A percentile compares a stretch with the other conserved stretches of the same genome.
These are phyloP conservation scores for Festucalex cinctus DNA, from an alignment of 2,113 vertebrate genomes.

Conservation along the genomic window DNA sequence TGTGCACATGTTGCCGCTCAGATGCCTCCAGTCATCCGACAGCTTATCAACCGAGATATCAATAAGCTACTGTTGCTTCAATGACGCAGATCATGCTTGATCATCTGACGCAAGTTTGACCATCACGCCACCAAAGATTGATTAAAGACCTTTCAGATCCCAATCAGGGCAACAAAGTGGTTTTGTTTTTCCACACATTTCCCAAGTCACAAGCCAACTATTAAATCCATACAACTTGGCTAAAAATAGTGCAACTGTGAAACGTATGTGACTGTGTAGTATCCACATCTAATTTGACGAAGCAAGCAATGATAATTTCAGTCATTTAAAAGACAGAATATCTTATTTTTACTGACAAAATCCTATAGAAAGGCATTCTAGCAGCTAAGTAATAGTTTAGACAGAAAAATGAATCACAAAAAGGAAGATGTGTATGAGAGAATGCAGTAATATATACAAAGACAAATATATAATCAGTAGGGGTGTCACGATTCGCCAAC, in stretches of 20 bases:
- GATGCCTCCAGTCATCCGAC: neutral
- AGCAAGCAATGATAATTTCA: neutral
- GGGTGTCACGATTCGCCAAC: no score
- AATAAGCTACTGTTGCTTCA: neutral
- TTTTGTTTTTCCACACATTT: neutral
- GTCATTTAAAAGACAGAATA: neutral
- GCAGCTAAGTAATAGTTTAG: no score
- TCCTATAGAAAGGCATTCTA: constrained; percentile 15
- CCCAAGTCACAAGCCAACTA: neutral
- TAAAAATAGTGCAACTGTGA: neutral
- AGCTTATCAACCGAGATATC: neutral
- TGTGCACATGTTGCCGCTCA: neutral
- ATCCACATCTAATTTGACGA: neutral
- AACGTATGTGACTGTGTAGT: neutral
- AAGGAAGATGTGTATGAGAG: no score
- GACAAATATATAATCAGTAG: no score
- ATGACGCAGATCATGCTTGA: neutral
- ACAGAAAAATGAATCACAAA: no score
- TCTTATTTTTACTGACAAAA: neutral
- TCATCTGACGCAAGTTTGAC: neutral
- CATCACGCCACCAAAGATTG: neutral
- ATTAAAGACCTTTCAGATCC: neutral
- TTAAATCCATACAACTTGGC: neutral
- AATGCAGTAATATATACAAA: no score
- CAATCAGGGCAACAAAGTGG: neutral